phyloP scores from a whole-genome alignment of 2,113 vertebrate genomes.

The Entelurus aequoreus region DNA sequence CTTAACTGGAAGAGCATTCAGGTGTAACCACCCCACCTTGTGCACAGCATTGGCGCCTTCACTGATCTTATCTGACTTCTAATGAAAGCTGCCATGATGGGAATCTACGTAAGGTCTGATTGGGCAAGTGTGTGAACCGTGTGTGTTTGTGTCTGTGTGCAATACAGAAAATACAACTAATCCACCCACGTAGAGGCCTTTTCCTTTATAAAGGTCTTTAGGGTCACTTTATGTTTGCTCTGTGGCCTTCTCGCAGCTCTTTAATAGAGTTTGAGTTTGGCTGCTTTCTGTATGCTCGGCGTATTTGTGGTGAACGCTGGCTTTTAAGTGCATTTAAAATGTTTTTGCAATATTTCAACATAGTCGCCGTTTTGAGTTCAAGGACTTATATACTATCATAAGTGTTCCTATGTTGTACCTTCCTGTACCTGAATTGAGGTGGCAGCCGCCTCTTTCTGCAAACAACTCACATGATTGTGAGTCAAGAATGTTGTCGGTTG shows the following conservation, averaged over 20 bases:
- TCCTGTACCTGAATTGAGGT: neutral
- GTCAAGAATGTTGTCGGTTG: constrained; percentile 1
- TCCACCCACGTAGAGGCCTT: constrained; percentile 20
- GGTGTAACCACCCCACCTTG: constrained; percentile 16
- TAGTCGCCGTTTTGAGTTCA: neutral
- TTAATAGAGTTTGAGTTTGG: neutral
- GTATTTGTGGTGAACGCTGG: neutral
- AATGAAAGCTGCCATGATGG: constrained; percentile 35
- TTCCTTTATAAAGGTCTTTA: constrained; percentile 11
- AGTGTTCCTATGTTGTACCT: neutral
- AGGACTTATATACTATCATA: neutral
- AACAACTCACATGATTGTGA: neutral
- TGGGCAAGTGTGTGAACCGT: constrained; percentile 24
- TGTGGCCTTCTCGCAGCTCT: constrained; percentile 7
- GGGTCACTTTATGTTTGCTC: constrained; percentile 8
- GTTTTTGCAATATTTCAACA: neutral
- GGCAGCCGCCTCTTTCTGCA: neutral
- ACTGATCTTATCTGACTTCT: constrained; percentile 58
- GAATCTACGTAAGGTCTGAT: constrained; percentile 28
- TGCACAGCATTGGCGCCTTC: constrained; percentile 54
- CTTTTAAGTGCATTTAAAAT: neutral
- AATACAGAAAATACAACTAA: constrained; percentile 13
- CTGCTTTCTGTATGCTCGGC: neutral
- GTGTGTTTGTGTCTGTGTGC: constrained; percentile 3
- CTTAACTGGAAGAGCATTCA: constrained; percentile 1